A percentile compares a stretch with the other conserved stretches of the same genome.
Conservation (phyloP, 92 coral and sea anemone genomes). For the Heliopora coerulea region DNA sequence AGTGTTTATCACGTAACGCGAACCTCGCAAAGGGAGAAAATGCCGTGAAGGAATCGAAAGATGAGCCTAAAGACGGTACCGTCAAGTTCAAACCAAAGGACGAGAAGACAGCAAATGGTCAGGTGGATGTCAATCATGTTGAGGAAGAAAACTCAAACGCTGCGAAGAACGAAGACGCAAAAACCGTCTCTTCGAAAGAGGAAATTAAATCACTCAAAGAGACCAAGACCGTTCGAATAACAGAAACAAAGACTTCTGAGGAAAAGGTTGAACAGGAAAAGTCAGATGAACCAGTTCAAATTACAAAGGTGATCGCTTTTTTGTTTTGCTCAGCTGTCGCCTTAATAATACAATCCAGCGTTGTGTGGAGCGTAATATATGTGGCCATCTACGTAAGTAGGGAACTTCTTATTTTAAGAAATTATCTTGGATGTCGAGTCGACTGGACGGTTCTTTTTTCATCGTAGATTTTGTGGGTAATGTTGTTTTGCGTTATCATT, state of each 20-base stretch:
- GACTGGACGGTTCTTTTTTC: too few relatives aligned
- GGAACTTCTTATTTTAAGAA: too few relatives aligned
- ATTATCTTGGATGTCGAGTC: too few relatives aligned
- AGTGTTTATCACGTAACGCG: slow-evolving; percentile 31
- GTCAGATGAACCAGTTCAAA: slow-evolving; percentile 10
- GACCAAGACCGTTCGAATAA: slow-evolving; percentile 25
- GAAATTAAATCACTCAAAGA: slow-evolving; percentile 11
- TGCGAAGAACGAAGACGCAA: not conserved
- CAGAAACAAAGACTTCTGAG: slow-evolving; percentile 19
- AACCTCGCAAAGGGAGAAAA: slow-evolving; percentile 8
- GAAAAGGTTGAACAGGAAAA: not conserved
- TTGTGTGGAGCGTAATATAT: not conserved
- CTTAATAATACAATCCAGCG: not conserved
- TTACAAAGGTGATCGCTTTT: slow-evolving; percentile 26
- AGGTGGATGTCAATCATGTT: slow-evolving; percentile 1
- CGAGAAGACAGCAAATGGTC: slow-evolving; percentile 26
- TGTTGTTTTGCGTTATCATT: too few relatives aligned
- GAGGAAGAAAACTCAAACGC: not conserved
- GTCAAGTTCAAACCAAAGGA: slow-evolving; percentile 23
- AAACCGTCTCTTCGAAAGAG: slow-evolving; percentile 1
- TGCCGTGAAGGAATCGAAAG: slow-evolving; percentile 4
- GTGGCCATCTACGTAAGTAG: not conserved
- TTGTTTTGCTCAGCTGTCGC: slow-evolving; percentile 29
- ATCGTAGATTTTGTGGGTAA: too few relatives aligned
- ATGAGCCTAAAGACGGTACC: slow-evolving; percentile 10